Evolutionary conservation across 2,113 vertebrate species (phyloP).

Genomic region (Phycodurus eques): DNA sequence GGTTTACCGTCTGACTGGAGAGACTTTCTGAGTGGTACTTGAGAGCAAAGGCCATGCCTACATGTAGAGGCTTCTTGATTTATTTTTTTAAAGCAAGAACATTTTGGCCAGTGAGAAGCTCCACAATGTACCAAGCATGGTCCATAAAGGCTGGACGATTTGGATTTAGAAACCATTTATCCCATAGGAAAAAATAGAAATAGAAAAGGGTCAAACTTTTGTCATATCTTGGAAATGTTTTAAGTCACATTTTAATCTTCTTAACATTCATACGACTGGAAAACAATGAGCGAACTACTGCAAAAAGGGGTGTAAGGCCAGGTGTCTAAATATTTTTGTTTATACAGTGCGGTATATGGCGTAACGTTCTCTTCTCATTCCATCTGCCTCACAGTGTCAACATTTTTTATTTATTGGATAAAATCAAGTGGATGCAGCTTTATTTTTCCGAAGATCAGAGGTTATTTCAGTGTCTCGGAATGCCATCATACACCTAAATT

Average conservation of each 20-base stretch:
- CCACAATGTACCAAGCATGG: neutral
- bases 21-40: slow-evolving; percentile 12
- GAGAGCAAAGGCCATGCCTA: slow-evolving; percentile 21
- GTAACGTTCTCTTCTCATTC: neutral
- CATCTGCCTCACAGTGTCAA: neutral
- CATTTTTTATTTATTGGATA: neutral
- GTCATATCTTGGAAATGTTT: too few species aligned
- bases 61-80: neutral
- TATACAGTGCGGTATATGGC: neutral
- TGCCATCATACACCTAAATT: neutral
- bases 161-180: too few species aligned
- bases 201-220: too few species aligned
- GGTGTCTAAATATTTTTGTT: neutral
- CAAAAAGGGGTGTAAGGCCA: neutral
- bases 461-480: neutral
- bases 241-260: too few species aligned
- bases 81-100: neutral
- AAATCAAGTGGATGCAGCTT: neutral
- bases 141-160: neutral
- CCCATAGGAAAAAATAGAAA: too few species aligned
- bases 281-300: too few species aligned
- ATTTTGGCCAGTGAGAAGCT: neutral
- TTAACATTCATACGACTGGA: too few species aligned
- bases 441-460: neutral
- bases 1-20: slow-evolving; percentile 45